These are phyloP conservation scores for Alosa sapidissima DNA, from an alignment of 2,797 vertebrate genomes.

Conservation along the genomic window DNA sequence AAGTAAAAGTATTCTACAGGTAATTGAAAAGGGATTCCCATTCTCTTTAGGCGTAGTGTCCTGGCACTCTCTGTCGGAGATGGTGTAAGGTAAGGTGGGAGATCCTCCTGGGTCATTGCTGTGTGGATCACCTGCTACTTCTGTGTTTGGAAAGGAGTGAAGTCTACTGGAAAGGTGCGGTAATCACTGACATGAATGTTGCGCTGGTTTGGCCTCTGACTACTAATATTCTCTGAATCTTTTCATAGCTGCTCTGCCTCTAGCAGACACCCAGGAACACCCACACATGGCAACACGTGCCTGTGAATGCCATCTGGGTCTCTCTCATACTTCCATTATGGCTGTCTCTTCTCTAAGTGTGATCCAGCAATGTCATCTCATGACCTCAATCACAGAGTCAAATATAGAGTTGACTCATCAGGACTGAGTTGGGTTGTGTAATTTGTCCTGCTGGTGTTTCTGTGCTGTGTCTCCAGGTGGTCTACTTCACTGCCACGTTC, in stretches of 20 bases:
- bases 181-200: not conserved
- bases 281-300: slow-evolving; percentile 16
- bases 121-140: slow-evolving; percentile 74
- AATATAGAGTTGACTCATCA: not conserved
- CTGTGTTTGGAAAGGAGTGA: slow-evolving; percentile 76
- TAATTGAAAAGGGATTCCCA: too few relatives aligned
- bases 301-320: not conserved
- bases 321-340: not conserved
- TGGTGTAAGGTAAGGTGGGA: slow-evolving; percentile 69
- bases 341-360: not conserved
- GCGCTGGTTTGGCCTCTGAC: not conserved
- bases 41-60: slow-evolving; percentile 62
- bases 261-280: not conserved
- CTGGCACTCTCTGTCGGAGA: slow-evolving; percentile 68
- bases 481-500: slow-evolving; percentile 77
- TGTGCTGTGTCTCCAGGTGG: slow-evolving; percentile 62
- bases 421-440: not conserved
- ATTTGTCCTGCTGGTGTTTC: not conserved
- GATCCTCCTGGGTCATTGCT: slow-evolving; percentile 61
- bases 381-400: slow-evolving; percentile 21
- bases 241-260: not conserved
- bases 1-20: too few relatives aligned
- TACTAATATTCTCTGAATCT: not conserved
- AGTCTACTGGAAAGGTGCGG: slow-evolving; percentile 48
- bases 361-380: slow-evolving; percentile 16